Conservation (phyloP, 2,888 invertebrate genomes). For the Euphydryas editha region DNA sequence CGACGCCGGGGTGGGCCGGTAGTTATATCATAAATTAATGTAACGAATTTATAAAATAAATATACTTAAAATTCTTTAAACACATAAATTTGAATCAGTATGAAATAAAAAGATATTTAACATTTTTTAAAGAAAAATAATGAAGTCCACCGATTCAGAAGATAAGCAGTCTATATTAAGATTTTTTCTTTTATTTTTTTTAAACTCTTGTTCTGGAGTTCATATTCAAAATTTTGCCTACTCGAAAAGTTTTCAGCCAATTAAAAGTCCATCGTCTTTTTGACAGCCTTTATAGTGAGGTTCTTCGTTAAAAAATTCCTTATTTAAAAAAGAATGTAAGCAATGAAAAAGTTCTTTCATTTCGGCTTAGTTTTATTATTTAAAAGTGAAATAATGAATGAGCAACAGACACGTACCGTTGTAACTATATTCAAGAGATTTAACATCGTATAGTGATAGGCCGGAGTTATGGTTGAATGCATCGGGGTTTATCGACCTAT, state of each 20-base stretch:
- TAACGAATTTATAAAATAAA: too few species aligned
- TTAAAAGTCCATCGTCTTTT: constrained; percentile 23
- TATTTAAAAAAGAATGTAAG: constrained; percentile 7
- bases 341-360: constrained; percentile 8
- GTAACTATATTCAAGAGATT: constrained; percentile 25
- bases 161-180: neutral
- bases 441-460: constrained; percentile 40
- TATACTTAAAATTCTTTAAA: too few species aligned
- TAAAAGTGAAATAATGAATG: constrained; percentile 28
- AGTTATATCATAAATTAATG: too few species aligned
- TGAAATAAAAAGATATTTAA: neutral
- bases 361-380: constrained; percentile 8
- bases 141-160: neutral
- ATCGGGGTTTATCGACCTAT: constrained; percentile 72
- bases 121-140: neutral
- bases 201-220: neutral
- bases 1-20: too few species aligned
- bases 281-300: constrained; percentile 16
- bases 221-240: constrained; percentile 6
- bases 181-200: neutral
- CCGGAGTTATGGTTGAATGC: constrained; percentile 61
- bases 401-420: constrained; percentile 17
- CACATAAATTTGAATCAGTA: too few species aligned
- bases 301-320: constrained; percentile 1
- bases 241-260: constrained; percentile 22